Base-by-base conservation (phyloP, 1,140 invertebrate genomes). In the Lethocerus indicus region DNA sequence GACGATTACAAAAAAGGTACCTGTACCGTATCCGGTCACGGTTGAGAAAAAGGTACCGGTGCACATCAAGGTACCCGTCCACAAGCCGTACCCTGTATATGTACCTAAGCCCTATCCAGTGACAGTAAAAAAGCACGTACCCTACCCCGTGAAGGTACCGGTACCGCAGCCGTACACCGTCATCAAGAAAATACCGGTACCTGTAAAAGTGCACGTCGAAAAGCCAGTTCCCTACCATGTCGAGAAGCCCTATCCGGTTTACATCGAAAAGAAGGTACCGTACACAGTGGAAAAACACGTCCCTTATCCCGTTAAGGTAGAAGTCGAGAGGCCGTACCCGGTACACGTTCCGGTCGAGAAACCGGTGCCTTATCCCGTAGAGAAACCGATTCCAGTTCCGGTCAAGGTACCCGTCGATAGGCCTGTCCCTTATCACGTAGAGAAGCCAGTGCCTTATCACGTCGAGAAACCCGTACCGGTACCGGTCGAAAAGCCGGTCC, bases 381-480 rank as follows among this genome's bases (percentile, higher is more conserved):
- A 79, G 57, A 81, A 76, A 58, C 67, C 67, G 20, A 73, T 80
- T 18, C 76, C 71, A 2, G 36, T 36, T 16, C 52, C 52, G 57
- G 66, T 16, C 67, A 71, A 59, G 75, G 70, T 27, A 68, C 74
- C 23, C 71, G 75, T 54, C 64, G 69, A 69, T 60, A 13, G 59
- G 58, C 23, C 67, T 62, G 73, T 71, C 3, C 69, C 69, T 41
- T 72, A 75, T 27, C 68, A 61, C 13, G 74, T 76, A 28, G 73
- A 73, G 47, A 56, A 54, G 27, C 57, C 52, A 4, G 76, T 77
- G 61, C 74, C 75, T 32, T 74, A 79, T 2, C 70, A 74, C 42
- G 54, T 79, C 23, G 76, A 80, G 55, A 81, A 78, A 52, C 78
- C 77, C 59, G 76, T 83, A 40, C 75, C 76, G 2, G 67, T 71